Evolutionary conservation across 2,113 vertebrate species (phyloP).

Genomic region (Haemorhous mexicanus): DNA sequence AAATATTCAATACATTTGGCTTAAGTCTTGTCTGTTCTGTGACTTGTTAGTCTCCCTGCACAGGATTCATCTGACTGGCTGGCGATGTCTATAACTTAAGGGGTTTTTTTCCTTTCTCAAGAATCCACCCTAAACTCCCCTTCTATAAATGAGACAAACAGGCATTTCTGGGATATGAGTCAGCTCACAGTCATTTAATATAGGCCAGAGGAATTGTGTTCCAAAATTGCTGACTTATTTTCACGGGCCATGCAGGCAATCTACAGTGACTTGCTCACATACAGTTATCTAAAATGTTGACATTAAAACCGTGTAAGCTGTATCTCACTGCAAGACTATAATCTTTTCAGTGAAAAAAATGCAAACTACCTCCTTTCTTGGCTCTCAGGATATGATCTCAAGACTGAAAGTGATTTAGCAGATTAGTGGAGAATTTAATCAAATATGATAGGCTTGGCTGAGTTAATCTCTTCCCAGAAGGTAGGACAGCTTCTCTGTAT

Average conservation of each 20-base stretch:
- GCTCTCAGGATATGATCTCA: background rate
- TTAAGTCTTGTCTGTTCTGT: background rate
- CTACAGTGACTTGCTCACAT: background rate
- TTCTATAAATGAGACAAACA: background rate
- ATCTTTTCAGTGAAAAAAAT: background rate
- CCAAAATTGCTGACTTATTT: background rate
- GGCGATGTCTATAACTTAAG: background rate
- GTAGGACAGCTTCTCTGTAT: background rate
- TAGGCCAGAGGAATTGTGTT: background rate
- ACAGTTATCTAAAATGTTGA: background rate
- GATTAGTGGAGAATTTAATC: background rate
- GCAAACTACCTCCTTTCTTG: background rate
- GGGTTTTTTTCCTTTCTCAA: background rate
- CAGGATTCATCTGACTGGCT: background rate
- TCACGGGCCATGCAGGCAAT: background rate
- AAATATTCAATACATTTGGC: background rate
- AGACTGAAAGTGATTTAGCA: background rate
- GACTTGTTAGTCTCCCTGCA: background rate
- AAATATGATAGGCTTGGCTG: accelerated
- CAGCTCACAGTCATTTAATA: background rate
- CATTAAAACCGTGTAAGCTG: background rate
- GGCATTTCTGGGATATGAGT: background rate
- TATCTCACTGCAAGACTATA: background rate
- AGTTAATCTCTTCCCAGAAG: background rate
- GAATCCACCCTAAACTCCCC: background rate